Conservation (phyloP, 1,140 invertebrate genomes). For the Laupala kohalensis region DNA sequence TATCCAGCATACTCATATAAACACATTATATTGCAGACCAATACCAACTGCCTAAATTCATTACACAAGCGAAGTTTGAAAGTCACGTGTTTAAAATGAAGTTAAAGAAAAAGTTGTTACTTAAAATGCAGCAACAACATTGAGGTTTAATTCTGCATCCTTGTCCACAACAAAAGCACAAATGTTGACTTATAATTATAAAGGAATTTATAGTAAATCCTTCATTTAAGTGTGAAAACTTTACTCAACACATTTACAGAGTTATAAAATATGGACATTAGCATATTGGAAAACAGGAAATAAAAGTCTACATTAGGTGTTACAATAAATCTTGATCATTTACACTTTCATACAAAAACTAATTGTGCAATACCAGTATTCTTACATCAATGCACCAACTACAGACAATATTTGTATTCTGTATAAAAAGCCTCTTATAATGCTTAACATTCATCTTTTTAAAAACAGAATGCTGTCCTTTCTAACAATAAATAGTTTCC, state of each 20-base stretch:
- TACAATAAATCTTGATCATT: background rate
- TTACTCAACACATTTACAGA: background rate
- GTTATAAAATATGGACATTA: background rate
- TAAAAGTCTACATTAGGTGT: background rate
- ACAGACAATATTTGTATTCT: background rate
- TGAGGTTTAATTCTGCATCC: background rate
- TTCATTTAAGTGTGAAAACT: background rate
- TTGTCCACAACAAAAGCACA: background rate
- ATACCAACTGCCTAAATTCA: conserved; percentile 2
- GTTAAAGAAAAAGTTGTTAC: conserved; percentile 9
- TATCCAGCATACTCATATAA: background rate
- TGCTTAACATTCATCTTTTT: background rate
- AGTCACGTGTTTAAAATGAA: conserved; percentile 7
- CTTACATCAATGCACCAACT: background rate
- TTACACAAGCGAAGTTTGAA: conserved; percentile 4
- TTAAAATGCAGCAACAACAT: conserved; percentile 7
- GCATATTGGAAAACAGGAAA: background rate
- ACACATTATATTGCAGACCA: background rate
- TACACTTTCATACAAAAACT: background rate
- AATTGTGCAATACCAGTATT: background rate
- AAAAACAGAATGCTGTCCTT: background rate
- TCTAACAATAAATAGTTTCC: background rate
- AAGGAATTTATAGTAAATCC: background rate
- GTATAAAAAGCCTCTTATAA: background rate
- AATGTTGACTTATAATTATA: background rate